Conservation (phyloP, 1,140 invertebrate genomes). For the Caenorhabditis briggsae region DNA sequence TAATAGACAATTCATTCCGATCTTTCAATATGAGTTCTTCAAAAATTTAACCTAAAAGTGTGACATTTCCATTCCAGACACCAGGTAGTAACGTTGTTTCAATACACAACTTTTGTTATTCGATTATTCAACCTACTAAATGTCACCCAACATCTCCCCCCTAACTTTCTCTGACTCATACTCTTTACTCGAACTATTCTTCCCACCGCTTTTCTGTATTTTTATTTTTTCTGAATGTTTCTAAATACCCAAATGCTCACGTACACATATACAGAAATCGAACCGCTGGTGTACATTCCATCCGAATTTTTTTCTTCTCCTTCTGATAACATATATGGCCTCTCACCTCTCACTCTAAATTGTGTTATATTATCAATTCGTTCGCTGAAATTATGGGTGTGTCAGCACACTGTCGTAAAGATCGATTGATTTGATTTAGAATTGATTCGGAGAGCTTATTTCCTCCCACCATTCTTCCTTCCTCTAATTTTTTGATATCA, state of each 20-base stretch:
- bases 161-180: too few species aligned
- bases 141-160: too few species aligned
- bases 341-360: not conserved
- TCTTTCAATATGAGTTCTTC: too few species aligned
- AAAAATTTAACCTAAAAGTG: too few species aligned
- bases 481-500: not conserved
- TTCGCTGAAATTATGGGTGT: conserved; percentile 29
- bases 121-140: too few species aligned
- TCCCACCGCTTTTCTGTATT: not conserved
- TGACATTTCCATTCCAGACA: too few species aligned
- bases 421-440: conserved; percentile 7
- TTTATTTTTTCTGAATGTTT: not conserved
- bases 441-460: not conserved
- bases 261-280: not conserved
- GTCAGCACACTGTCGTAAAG: conserved; percentile 7
- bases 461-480: not conserved
- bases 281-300: conserved; percentile 4
- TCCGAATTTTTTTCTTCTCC: not conserved
- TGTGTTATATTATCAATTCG: not conserved
- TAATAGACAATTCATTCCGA: too few species aligned
- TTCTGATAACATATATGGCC: conserved; percentile 3
- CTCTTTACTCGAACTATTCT: not conserved
- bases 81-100: too few species aligned
- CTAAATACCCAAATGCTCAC: not conserved
- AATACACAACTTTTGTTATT: too few species aligned